Base-by-base conservation (phyloP, 2,888 invertebrate species). In the Cactoblastis cactorum region DNA sequence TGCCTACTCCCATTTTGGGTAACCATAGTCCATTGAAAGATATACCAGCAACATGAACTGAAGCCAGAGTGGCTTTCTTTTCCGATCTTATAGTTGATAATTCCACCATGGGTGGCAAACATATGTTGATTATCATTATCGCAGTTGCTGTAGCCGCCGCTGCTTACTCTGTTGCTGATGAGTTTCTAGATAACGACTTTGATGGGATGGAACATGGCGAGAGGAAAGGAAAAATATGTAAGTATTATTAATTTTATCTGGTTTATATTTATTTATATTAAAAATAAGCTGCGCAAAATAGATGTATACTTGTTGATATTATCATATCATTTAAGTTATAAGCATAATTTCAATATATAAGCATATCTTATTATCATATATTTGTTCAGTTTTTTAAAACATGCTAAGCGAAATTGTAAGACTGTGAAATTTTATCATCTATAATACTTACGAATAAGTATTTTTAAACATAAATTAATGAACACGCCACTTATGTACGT, bases 211-310 rank as follows among this genome's bases (percentile, higher is more conserved):
- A 58, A 18, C 33, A 65, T n/a, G 62, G 56, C 12, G 71, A 66
- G 1, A 74, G 86, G 49, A 53, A 77, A 59, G 87, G 87, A 15
- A 86, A 76, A 64, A 53, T 88, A 55, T 65, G 88, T 88, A 61
- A 83, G 87, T 77, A 60, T 4, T 12, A 15, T 1, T 3, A 11
- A 1, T 8, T 37, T 28, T n/a, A n/a, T n/a, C n/a, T n/a, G n/a
- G n/a, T n/a, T n/a, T n/a, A n/a, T n/a, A n/a, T n/a, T 28, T 28
- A 28, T 9, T 28, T 8, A 28, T 6, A 4, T 28, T 28, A 4
- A 6, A 9, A 28, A 14, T 5, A 35, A 34, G 46, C 46, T 19
- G 6, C 3, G 45, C 45, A 11, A 38, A 12, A 2, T 28, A 28
- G 8, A 28, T n/a, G n/a, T n/a, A n/a, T n/a, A n/a, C n/a, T n/a